Evolutionary conservation across 2,797 vertebrate species (phyloP).

Genomic region (Brotula barbata): DNA sequence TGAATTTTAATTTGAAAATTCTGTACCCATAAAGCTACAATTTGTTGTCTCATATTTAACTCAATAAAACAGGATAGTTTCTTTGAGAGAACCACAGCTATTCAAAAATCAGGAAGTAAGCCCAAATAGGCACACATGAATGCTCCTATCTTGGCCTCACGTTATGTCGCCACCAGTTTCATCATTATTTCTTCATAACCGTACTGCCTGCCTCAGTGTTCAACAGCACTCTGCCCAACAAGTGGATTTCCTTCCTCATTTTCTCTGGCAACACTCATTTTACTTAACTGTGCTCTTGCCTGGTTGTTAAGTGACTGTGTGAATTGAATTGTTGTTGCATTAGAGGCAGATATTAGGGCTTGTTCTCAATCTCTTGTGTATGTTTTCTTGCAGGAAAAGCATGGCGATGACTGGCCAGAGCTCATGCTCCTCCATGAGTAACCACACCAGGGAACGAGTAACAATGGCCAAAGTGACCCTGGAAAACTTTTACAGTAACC

Average conservation of each 20-base stretch:
- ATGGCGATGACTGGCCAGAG: constrained; percentile 98
- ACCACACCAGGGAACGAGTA: constrained; percentile 97
- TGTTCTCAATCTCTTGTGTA: neutral
- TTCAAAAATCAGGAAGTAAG: too few species aligned
- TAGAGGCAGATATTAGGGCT: too few species aligned
- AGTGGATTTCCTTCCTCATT: constrained; percentile 47
- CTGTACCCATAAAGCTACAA: too few species aligned
- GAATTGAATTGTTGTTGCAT: neutral
- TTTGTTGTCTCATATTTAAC: too few species aligned
- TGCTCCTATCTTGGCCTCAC: too few species aligned
- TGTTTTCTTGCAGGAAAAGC: constrained; percentile 70
- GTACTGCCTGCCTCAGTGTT: constrained; percentile 31
- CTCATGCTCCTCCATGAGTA: constrained; percentile 95
- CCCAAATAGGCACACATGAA: too few species aligned
- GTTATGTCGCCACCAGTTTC: constrained; percentile 30
- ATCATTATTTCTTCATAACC: constrained; percentile 38
- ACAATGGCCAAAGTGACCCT: constrained; percentile 98
- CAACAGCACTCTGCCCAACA: neutral
- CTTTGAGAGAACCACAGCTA: too few species aligned
- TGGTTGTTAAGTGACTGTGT: too few species aligned
- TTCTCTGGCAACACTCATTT: too few species aligned
- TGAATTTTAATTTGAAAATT: too few species aligned
- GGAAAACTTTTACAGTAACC: constrained; percentile 98
- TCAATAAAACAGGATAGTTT: too few species aligned
- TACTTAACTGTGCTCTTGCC: too few species aligned